Evolutionary conservation across 2,888 invertebrate genomes (phyloP), one percentile per base, ranked within the genome.

Genomic region (Eupithecia insigniata): DNA sequence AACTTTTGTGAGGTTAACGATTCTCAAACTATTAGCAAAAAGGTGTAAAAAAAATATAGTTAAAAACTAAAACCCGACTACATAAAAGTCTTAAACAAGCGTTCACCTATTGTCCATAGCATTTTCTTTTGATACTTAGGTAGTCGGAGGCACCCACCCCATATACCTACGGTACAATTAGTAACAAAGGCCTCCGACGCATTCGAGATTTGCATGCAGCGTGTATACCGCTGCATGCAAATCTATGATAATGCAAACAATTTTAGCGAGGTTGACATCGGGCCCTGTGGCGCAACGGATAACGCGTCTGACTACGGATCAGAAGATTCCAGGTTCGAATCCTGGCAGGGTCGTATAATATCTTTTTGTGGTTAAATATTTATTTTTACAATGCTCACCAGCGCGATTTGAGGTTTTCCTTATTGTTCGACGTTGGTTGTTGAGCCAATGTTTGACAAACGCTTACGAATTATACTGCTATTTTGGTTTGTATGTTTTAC

Each of bases 291-390:
- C 95, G 95, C 95, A 95, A 95, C 88, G 95, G 94, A 95, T 95
- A 95, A 96, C 95, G 95, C 95, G 95, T 95, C 95, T 95, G 95
- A 95, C 95, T 95, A 95, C 95, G 95, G 95, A 95, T 95, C 95
- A 95, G 95, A 95, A 95, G 95, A 95, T 95, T 95, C 94, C 95
- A 95, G 95, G 93, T 95, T 95, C 95, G 95, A 95, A 95, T 95
- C 95, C 95, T 95, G 95, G 95, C 95, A 95, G 92, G 95, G 94
- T 95, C 95, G 95, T 22, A 51, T 0, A 55, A 80, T 1, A n/a
- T 14, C 12, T 30, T 80, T 84, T 84, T 84, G 82, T 78, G 65
- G 70, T 26, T n/a, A 66, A 43, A 36, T 76, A 71, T 74, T 70
- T 70, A 78, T 82, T 64, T 66, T 77, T 82, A 8, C 60, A 60